phyloP scores from a whole-genome alignment of 1,140 invertebrate species.

The Chelonus insularis region DNA sequence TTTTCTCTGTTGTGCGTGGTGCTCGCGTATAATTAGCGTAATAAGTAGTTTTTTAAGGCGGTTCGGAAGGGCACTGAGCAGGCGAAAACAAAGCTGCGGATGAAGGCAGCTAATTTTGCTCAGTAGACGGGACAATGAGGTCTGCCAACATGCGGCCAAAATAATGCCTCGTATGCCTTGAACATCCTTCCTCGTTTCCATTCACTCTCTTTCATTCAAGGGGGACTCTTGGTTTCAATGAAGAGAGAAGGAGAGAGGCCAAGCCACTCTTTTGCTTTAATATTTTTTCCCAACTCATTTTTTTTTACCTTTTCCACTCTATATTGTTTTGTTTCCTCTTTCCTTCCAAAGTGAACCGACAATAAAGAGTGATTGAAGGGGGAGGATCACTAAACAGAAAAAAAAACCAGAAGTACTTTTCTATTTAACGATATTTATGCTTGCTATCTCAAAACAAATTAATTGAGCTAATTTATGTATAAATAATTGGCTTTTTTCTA shows the following conservation, averaged over 20 bases:
- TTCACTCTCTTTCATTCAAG: conserved; percentile 39
- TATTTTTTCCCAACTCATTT: conserved; percentile 19
- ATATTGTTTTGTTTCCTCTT: too few relatives aligned
- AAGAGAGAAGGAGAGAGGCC: conserved; percentile 37
- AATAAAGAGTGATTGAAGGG: too few relatives aligned
- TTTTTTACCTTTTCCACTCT: conserved; percentile 7
- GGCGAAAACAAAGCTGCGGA: conserved; percentile 38
- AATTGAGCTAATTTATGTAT: too few relatives aligned
- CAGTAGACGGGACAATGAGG: conserved; percentile 26
- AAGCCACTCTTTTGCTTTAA: conserved; percentile 15
- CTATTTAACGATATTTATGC: too few relatives aligned
- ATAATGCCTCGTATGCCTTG: conserved; percentile 30
- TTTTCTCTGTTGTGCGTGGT: conserved; percentile 28
- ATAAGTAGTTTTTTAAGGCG: conserved; percentile 55
- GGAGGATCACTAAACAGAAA: too few relatives aligned
- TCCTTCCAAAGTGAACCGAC: too few relatives aligned
- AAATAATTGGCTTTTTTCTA: too few relatives aligned
- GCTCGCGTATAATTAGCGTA: conserved; percentile 59
- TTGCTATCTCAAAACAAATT: too few relatives aligned
- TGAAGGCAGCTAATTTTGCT: conserved; percentile 34
- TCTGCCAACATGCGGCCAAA: conserved; percentile 22
- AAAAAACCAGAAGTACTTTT: too few relatives aligned
- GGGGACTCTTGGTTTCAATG: conserved; percentile 44
- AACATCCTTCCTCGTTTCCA: conserved; percentile 56
- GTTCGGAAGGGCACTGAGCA: conserved; percentile 27